Base-by-base conservation (phyloP, 1,140 invertebrate genomes). In the Nymphalis io region DNA sequence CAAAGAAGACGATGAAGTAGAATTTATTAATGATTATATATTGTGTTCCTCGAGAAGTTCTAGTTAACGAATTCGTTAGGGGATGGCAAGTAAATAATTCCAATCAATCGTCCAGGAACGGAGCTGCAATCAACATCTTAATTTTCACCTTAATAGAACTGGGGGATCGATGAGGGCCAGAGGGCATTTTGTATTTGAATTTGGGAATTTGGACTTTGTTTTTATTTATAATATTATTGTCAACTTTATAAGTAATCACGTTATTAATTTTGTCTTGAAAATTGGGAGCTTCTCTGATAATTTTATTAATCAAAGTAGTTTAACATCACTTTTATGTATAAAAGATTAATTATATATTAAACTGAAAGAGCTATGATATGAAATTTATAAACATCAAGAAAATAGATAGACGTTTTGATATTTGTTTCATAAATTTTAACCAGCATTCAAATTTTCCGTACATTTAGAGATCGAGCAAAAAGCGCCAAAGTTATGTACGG, bases 11-110 rank as follows among this genome's bases (percentile, higher is more conserved):
- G 16, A 46, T 16, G 2, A 51, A 51, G 8, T 11, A 51, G 1
- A 51, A 51, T 6, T 20, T 21, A 51, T 51, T 51, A 11, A 20
- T 13, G 4, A 20, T 16, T 51, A 20, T 20, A 21, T 10, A 51
- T 8, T 11, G 6, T 51, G 20, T 51, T 20, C 18, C 20, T 20
- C 10, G 4, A 33, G 18, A 11, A 59, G 27, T 21, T 21, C n/a
- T 15, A 42, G 58, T 60, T 55, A 2, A 27, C 21, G 51, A 55
- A 55, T 55, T 55, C 21, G 51, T 55, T 3, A 55, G 64, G 62
- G 64, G 72, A 33, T 42, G 57, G 64, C 71, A 68, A 75, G 78
- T 82, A 78, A 82, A 82, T 82, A 82, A 82, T 82, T 80, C 80
- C 78, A 73, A 82, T 82, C 80, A 80, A 80, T 82, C 61, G 75